Percentiles rank a stretch among this genome's conserved stretches.
These are phyloP conservation scores for Calcarius ornatus DNA, from an alignment of 2,113 vertebrate genomes.

Conservation along the genomic window DNA sequence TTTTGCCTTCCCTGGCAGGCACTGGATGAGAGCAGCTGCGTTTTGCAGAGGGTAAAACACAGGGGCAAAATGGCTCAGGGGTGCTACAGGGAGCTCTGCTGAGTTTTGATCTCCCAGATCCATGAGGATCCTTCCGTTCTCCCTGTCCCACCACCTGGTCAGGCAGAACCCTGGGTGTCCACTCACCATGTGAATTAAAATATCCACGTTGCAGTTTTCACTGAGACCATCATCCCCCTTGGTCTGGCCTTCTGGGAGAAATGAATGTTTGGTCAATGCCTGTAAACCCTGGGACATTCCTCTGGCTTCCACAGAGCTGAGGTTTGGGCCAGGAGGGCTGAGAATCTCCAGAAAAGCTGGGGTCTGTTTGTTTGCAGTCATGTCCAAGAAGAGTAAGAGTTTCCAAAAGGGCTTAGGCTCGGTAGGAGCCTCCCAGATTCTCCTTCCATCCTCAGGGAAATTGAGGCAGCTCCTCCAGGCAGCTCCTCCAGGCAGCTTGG, in stretches of 20 bases:
- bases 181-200: background rate
- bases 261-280: background rate
- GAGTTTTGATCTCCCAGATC: background rate
- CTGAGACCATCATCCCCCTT: background rate
- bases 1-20: background rate
- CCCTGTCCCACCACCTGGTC: background rate
- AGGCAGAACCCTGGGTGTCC: background rate
- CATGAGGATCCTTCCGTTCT: rapidly evolving
- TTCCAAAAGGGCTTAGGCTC: background rate
- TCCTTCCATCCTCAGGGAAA: background rate
- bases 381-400: background rate
- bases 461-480: background rate
- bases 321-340: slow-evolving; percentile 24
- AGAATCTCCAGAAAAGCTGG: background rate
- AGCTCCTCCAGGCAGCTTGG: background rate
- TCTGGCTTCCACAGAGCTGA: slow-evolving; percentile 31
- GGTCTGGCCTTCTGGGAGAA: background rate
- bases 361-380: background rate
- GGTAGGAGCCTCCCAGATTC: background rate
- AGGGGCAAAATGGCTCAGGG: background rate
- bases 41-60: background rate
- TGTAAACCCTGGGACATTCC: slow-evolving; percentile 14
- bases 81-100: background rate
- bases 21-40: background rate
- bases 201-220: background rate